These are phyloP conservation scores for Pangasius larnaudii DNA, from an alignment of 2,797 vertebrate genomes.

Conservation along the genomic window DNA sequence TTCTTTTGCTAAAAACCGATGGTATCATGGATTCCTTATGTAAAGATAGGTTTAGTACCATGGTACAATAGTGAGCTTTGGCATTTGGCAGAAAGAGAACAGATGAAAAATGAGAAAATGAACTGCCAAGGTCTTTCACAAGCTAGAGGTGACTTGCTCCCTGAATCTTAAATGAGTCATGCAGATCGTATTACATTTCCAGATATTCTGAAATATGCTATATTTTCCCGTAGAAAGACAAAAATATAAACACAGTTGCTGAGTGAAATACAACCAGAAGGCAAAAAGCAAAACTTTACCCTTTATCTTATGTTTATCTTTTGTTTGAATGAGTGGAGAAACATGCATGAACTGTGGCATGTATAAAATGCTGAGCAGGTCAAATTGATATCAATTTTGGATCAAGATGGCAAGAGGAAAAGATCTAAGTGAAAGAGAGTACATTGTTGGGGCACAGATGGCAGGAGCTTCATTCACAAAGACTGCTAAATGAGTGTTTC, in stretches of 20 bases:
- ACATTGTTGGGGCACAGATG: not conserved
- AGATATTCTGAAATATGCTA: constrained; percentile 12
- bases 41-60: not conserved
- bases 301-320: not conserved
- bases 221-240: not conserved
- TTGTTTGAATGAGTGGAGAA: not conserved
- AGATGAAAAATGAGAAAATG: not conserved
- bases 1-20: not conserved
- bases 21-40: not conserved
- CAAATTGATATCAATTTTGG: not conserved
- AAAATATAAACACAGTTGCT: not conserved
- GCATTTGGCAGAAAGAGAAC: constrained; percentile 6
- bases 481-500: not conserved
- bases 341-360: not conserved
- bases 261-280: not conserved
- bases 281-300: not conserved
- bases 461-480: not conserved
- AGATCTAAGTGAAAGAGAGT: not conserved
- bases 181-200: not conserved
- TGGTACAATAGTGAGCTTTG: not conserved
- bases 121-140: not conserved
- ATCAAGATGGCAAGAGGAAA: not conserved
- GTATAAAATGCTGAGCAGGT: not conserved
- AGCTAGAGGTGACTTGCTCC: not conserved
- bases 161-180: not conserved